A percentile compares a stretch with the other conserved stretches of the same genome.
Evolutionary conservation across 2,888 invertebrate genomes (phyloP).

Genomic region (Clivina fossor): DNA sequence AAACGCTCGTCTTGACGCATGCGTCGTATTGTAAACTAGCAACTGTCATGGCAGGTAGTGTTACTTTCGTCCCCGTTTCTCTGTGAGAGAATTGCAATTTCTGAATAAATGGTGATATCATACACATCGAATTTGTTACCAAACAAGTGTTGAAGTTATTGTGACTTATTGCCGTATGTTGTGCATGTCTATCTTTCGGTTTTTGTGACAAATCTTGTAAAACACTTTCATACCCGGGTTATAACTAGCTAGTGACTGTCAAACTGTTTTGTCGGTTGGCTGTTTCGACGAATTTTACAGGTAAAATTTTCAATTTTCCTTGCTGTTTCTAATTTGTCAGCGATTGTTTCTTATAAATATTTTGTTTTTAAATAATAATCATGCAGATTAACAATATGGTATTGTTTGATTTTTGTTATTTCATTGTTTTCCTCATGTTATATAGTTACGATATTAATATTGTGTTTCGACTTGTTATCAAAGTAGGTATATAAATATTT

Average conservation of each 20-base stretch:
- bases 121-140: constrained; percentile 42
- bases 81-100: constrained; percentile 50
- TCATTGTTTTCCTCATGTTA: not conserved
- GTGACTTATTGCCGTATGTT: constrained; percentile 10
- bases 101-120: constrained; percentile 48
- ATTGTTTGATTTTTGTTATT: not conserved
- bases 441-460: too few species aligned
- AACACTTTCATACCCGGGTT: constrained; percentile 24
- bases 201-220: constrained; percentile 15
- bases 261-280: constrained; percentile 12
- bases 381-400: not conserved
- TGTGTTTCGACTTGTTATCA: too few species aligned
- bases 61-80: constrained; percentile 43
- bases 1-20: constrained; percentile 9
- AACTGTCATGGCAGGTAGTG: constrained; percentile 22
- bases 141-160: constrained; percentile 16
- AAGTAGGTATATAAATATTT: too few species aligned
- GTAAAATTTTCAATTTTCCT: constrained; percentile 15
- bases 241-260: constrained; percentile 18
- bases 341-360: not conserved
- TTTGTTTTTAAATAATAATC: not conserved
- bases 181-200: constrained; percentile 12
- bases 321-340: not conserved
- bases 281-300: constrained; percentile 10
- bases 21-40: constrained; percentile 13